Evolutionary conservation across 2,888 invertebrate species (phyloP), one percentile per base, ranked within the genome.

Genomic region (Agonopterix arenella): DNA sequence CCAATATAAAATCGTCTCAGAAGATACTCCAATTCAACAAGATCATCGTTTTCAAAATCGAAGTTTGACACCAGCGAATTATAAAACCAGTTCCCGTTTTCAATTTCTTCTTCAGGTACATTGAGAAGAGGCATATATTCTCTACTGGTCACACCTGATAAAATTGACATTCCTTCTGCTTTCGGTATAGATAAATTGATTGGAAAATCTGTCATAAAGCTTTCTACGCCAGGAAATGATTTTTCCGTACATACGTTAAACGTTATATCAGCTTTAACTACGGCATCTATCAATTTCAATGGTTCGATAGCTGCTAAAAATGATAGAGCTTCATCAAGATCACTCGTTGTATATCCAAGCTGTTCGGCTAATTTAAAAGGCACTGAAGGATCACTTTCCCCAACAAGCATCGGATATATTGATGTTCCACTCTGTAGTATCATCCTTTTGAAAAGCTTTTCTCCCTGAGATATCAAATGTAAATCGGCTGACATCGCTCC

Each of bases 111-210:
- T 45, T n/a, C 8, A 52, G 50, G 28, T 45, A 38, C 2, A 43
- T 28, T 42, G 11, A 28, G 42, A 47, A 53, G n/a, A 41, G 2
- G 0, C 9, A 4, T 9, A 69, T 46, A 16, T 37, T 16, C 63
- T 84, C 83, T 36, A 46, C 67, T 64, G 37, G 61, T 76, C 44
- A 73, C 78, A 4, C 84, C 84, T 2, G 74, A 54, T 10, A 84
- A 49, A 18, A 80, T 57, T 5, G 74, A 62, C n/a, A 75, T 62
- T 11, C 63, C 58, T 41, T 53, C 66, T 0, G 59, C 66, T 64
- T 73, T 79, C 0, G 71, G 64, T 1, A 60, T 50, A 9, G 57
- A 44, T n/a, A 66, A 52, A 44, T 64, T 64, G 2, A 73, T 53
- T 56, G 79, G 75, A 50, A 66, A 60, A 11, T 61, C 62, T 2